phyloP scores from a whole-genome alignment of 2,888 invertebrate species.

The Ditula angustiorana region DNA sequence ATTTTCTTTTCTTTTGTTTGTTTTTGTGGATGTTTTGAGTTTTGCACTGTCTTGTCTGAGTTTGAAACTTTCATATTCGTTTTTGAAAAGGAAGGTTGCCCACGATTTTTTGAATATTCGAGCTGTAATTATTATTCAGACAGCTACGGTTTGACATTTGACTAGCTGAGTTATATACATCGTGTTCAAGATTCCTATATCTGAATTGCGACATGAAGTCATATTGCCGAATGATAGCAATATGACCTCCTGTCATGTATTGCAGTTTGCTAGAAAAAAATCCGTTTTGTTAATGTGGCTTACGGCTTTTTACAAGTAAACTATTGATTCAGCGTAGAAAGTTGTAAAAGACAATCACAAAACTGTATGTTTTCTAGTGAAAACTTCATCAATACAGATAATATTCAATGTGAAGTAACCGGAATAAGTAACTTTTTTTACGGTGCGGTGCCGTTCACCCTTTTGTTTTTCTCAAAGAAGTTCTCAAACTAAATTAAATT shows the following conservation, averaged over 20 bases:
- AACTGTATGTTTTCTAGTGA: conserved; percentile 2
- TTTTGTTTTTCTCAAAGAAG: conserved; percentile 24
- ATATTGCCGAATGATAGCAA: neutral
- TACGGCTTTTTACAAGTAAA: neutral
- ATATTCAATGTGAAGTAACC: conserved; percentile 4
- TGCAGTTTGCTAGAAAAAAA: neutral
- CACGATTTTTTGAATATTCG: neutral
- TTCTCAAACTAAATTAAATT: neutral
- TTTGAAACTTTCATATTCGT: conserved; percentile 46
- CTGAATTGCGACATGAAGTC: neutral
- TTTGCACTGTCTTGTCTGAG: conserved; percentile 46
- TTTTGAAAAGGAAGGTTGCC: neutral
- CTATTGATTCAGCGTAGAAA: neutral
- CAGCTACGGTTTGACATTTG: neutral
- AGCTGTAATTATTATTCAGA: too few species aligned
- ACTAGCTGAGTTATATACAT: neutral
- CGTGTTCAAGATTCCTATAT: conserved; percentile 16
- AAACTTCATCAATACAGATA: conserved; percentile 7
- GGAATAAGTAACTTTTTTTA: conserved; percentile 25
- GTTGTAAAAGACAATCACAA: neutral
- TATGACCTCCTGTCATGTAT: neutral
- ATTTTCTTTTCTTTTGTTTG: conserved; percentile 48
- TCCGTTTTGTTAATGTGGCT: neutral
- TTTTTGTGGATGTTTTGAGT: conserved; percentile 51
- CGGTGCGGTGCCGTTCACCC: conserved; percentile 67